phyloP scores from a whole-genome alignment of 2,888 invertebrate genomes.

The Mesoligia furuncula region DNA sequence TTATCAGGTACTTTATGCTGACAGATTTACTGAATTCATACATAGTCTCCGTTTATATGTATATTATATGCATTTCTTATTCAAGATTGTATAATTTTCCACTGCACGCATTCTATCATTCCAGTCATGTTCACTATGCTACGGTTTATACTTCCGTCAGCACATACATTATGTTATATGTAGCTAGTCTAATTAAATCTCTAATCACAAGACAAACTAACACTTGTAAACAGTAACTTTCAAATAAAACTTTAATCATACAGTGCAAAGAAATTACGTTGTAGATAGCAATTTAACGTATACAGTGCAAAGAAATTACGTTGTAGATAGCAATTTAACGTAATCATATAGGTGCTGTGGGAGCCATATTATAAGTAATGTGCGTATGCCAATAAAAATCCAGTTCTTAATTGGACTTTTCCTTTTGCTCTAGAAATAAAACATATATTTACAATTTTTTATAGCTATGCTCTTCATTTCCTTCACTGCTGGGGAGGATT shows the following conservation, averaged over 20 bases:
- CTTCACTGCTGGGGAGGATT: not conserved
- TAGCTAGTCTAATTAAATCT: conserved; percentile 25
- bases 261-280: not conserved
- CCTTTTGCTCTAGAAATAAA: not conserved
- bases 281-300: conserved; percentile 9
- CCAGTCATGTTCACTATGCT: conserved; percentile 21
- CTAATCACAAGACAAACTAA: not conserved
- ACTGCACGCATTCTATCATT: conserved; percentile 29
- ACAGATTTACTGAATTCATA: not conserved
- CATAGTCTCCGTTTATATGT: not conserved
- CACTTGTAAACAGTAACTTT: conserved; percentile 9
- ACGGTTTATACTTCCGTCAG: conserved; percentile 29
- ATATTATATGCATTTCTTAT: conserved; percentile 14
- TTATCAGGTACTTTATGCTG: not conserved
- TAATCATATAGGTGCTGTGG: not conserved
- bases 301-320: not conserved
- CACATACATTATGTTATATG: conserved; percentile 13
- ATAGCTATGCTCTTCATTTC: not conserved
- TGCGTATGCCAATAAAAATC: conserved; percentile 9
- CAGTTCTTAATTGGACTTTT: not conserved
- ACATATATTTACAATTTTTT: not conserved
- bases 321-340: conserved; percentile 2
- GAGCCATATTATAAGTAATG: not conserved
- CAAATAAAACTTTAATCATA: conserved; percentile 5
- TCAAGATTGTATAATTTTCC: conserved; percentile 41